Base-by-base conservation (phyloP, 2,888 invertebrate species). In the Plagodis pulveraria region DNA sequence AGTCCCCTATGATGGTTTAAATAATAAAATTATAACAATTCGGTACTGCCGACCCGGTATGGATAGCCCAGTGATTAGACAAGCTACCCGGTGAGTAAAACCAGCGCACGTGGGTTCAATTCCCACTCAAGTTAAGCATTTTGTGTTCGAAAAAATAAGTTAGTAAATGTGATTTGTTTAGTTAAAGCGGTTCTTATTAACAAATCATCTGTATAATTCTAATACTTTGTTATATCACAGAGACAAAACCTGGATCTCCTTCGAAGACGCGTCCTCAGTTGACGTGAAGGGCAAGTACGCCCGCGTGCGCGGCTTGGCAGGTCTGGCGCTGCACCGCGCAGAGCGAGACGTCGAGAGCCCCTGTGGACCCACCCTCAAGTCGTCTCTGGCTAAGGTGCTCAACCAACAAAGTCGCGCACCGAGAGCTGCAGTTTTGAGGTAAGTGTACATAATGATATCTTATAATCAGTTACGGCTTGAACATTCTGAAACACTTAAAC, bases 261-360 rank as follows among this genome's bases (percentile, higher is more conserved):
- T 96, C 76, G 96, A 96, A 74, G 96, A 96, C 77, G 86, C 94
- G 0, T 95, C 94, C 12, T 96, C 96, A 48, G 93, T 95, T 12
- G 95, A 95, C 73, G 96, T 96, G 67, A 96, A 96, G 89, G 95
- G 95, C 9, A 96, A 96, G 81, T 96, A 96, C 81, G 93, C 94
- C 0, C 82, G 96, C 35, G 93, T 96, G 9, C 93, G 96, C 0
- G 95, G 95, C 5, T 83, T 96, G 8, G 96, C 95, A 0, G 96
- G 96, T 0, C 80, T 96, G 32, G 96, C 95, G 0, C 81, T 96
- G 49, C 87, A 89, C 65, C 76, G 86, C 0, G 86, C 95, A 0
- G 94, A 95, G 56, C 93, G 93, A 45, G 96, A 96, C 69, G 86
- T 89, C 42, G 93, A 93, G 52, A 87, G 87, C 0, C 85, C 89